Base-by-base conservation (phyloP, 2,888 invertebrate species). In the Panopea generosa region DNA sequence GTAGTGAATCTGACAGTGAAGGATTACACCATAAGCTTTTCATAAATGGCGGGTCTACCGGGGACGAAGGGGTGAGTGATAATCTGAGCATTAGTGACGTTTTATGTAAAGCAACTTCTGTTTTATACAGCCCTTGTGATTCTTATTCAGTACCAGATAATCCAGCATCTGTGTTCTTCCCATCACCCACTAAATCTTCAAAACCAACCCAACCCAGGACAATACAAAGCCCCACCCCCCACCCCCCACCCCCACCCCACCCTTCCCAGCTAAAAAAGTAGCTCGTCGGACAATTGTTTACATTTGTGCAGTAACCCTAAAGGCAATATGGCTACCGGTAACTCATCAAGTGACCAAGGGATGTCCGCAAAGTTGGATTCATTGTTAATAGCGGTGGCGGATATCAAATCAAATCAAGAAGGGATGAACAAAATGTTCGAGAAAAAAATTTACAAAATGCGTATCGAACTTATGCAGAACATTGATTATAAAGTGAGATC, bases 401-500 rank as follows among this genome's bases (percentile, higher is more conserved):
- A 52, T 16, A 22, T 52, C 14, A 52, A 52, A 24, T 22, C 18
- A 2, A 52, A 52, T 6, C 52, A 52, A 24, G 52, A 52, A 22
- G 24, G 24, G 3, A 7, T 52, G 52, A 52, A 14, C 3, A 52
- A 14, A 14, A 52, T 24, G 9, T 52, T 52, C 3, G 52, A 52
- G 14, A 24, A 24, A 6, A 52, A 52, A 52, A 22, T 52, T 22
- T 20, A 52, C 14, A 52, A 11, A 52, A 22, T 52, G 14, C 14
- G 52, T 3, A 52, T 6, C 14, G 52, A 52, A 22, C 6, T 18
- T 6, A 18, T 52, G 24, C 6, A 52, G 4, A 52, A 52, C 4
- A 18, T 22, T 20, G 52, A 52, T 16, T 9, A 3, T 9, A 47
- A 52, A 52, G 20, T 52, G 2, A 11, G 24, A 52, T 52, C 52